Percentiles rank a stretch among this genome's conserved stretches.
Evolutionary conservation across 2,797 vertebrate genomes (phyloP).

Genomic region (Pampus argenteus): DNA sequence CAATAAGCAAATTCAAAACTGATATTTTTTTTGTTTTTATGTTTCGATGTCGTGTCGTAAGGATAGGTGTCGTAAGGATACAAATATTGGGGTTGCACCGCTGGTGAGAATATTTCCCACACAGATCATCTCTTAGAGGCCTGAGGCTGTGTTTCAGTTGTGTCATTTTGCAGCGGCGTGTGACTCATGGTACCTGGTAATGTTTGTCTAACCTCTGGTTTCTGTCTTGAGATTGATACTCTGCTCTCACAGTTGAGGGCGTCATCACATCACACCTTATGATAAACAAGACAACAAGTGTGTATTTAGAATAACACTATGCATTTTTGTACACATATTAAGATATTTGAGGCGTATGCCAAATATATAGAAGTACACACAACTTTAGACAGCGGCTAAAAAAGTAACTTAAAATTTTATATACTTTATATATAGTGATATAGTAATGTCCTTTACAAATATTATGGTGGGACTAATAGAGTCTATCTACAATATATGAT

Average conservation of each 20-base stretch:
- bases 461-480: background rate
- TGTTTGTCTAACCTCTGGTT: slow-evolving; percentile 51
- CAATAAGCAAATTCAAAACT: background rate
- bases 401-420: too few species aligned
- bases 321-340: background rate
- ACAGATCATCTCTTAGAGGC: slow-evolving; percentile 13
- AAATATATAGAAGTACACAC: background rate
- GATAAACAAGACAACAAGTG: background rate
- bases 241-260: slow-evolving; percentile 1
- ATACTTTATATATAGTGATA: background rate
- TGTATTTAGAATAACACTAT: too few species aligned
- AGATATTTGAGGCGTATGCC: background rate
- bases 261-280: slow-evolving; percentile 23
- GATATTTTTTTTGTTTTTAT: too few species aligned
- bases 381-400: background rate
- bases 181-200: slow-evolving; percentile 55
- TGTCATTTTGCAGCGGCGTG: background rate
- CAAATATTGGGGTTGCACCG: background rate
- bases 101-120: background rate
- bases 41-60: too few species aligned
- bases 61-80: too few species aligned
- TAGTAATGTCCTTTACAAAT: background rate
- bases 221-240: slow-evolving; percentile 54
- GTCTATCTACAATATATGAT: background rate
- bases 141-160: slow-evolving; percentile 46